phyloP scores from a whole-genome alignment of 2,797 vertebrate species.

The Potorous gilbertii region DNA sequence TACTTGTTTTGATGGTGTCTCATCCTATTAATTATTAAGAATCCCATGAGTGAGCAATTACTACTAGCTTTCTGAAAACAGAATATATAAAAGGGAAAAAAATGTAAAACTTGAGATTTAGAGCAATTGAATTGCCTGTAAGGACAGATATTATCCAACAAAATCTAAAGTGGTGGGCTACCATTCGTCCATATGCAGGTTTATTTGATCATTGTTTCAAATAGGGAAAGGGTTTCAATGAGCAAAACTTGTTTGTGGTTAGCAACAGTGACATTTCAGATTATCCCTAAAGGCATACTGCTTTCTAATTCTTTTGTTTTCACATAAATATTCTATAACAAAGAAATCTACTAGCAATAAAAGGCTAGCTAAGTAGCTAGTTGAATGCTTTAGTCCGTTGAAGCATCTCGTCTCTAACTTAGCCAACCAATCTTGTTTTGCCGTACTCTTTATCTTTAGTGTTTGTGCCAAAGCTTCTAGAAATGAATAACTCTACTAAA shows the following conservation, averaged over 20 bases:
- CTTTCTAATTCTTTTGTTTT: neutral
- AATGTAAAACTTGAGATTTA: neutral
- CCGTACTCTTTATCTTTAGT: constrained; percentile 52
- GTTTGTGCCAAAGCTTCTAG: constrained; percentile 56
- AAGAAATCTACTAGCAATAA: constrained; percentile 33
- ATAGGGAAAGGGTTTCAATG: constrained; percentile 32
- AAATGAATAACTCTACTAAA: constrained; percentile 63
- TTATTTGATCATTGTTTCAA: constrained; percentile 48
- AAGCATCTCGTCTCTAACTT: constrained; percentile 33
- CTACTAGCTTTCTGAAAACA: neutral
- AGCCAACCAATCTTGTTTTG: constrained; percentile 29
- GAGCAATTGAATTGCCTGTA: constrained; percentile 1
- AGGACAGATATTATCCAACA: neutral
- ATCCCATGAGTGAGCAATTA: neutral
- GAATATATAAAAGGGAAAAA: neutral
- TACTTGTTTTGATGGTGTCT: constrained; percentile 39
- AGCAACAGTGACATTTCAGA: constrained; percentile 49
- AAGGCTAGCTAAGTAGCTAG: constrained; percentile 33
- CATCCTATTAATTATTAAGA: constrained; percentile 50
- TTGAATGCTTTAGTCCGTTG: constrained; percentile 44
- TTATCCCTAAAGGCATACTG: constrained; percentile 30
- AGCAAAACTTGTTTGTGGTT: constrained; percentile 46
- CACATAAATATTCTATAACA: constrained; percentile 46
- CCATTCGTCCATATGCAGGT: constrained; percentile 5
- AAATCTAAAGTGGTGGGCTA: constrained; percentile 28